Conservation (phyloP, 2,888 invertebrate species). For the Punctoribates punctum region DNA sequence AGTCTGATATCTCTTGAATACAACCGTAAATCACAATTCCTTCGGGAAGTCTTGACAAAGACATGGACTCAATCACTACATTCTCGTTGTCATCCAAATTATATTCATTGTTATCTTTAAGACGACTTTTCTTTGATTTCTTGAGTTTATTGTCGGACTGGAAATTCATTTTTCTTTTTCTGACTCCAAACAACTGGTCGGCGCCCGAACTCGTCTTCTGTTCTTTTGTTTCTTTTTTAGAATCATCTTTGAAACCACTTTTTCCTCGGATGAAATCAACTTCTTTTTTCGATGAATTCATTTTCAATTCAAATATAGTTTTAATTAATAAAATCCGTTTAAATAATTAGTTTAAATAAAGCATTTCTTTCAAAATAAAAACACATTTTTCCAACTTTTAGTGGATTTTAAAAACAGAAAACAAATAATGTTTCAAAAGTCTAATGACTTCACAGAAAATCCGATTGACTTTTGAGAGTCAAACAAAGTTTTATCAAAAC, state of each 20-base stretch:
- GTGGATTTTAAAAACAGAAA: too few relatives aligned
- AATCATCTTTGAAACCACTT: neutral
- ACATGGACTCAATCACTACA: slow-evolving; percentile 36
- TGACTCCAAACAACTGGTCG: slow-evolving; percentile 2
- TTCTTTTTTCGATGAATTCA: slow-evolving; percentile 21
- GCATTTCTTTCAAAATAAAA: too few relatives aligned
- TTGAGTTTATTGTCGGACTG: neutral
- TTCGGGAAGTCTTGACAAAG: slow-evolving; percentile 33
- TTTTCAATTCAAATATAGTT: neutral
- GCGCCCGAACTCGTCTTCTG: neutral
- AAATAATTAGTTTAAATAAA: too few relatives aligned
- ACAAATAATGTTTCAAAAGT: too few relatives aligned
- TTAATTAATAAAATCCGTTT: neutral
- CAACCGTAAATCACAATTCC: slow-evolving; percentile 36
- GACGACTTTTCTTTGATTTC: slow-evolving; percentile 1
- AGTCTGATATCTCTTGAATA: slow-evolving; percentile 41
- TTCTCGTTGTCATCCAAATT: neutral
- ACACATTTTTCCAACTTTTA: too few relatives aligned
- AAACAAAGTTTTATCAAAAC: too few relatives aligned
- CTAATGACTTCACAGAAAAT: too few relatives aligned
- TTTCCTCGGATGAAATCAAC: slow-evolving; percentile 32
- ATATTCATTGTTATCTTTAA: slow-evolving; percentile 7
- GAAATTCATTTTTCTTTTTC: neutral
- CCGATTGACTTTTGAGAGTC: too few relatives aligned
- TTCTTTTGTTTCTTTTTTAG: neutral